Evolutionary conservation across 1,140 invertebrate genomes (phyloP).

Genomic region (Vanessa tameamea): DNA sequence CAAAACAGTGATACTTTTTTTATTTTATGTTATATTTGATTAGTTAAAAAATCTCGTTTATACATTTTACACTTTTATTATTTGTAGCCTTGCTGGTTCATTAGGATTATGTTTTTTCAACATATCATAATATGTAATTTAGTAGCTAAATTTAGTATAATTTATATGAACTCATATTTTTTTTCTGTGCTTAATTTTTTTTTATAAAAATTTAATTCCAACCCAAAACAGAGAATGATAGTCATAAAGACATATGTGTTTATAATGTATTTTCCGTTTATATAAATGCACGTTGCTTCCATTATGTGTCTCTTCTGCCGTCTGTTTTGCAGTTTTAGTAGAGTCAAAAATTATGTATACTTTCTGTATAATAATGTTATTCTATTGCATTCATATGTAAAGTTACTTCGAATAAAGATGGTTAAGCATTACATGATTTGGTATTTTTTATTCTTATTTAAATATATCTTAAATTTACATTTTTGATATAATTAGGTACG

Average conservation of each 20-base stretch:
- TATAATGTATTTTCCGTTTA: background rate
- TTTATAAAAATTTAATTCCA: no score
- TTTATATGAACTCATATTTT: conserved; percentile 3
- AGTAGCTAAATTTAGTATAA: conserved; percentile 7
- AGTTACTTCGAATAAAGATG: conserved; percentile 47
- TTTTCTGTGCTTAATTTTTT: background rate
- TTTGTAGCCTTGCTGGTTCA: background rate
- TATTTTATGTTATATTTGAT: background rate
- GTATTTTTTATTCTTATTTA: conserved; percentile 8
- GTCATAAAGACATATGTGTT: background rate
- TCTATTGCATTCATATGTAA: conserved; percentile 28
- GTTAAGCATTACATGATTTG: conserved; percentile 43
- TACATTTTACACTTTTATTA: conserved; percentile 11
- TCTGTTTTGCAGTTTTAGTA: background rate
- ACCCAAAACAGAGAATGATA: background rate
- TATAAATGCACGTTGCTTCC: background rate
- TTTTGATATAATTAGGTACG: no score
- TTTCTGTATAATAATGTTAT: conserved; percentile 26
- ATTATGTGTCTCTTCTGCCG: background rate
- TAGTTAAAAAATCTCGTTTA: conserved; percentile 20
- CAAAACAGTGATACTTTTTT: background rate
- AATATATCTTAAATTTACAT: background rate
- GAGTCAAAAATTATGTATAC: background rate
- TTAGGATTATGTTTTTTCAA: conserved; percentile 18
- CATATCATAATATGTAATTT: conserved; percentile 17